These are phyloP conservation scores for Hozukius guyotensis DNA, from an alignment of 2,797 vertebrate genomes.

Conservation along the genomic window DNA sequence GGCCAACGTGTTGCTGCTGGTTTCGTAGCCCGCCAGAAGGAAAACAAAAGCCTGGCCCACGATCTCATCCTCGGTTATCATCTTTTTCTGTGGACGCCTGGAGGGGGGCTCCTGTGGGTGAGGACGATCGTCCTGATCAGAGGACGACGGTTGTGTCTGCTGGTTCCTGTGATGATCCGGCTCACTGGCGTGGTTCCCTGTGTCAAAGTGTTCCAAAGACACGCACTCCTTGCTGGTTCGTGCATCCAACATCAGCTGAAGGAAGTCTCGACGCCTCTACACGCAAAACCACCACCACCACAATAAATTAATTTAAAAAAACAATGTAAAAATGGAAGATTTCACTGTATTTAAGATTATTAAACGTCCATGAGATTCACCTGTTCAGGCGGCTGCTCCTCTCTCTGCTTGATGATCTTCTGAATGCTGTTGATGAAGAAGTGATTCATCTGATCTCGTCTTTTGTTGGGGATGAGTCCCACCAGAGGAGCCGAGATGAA, in stretches of 20 bases:
- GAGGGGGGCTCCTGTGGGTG: background rate
- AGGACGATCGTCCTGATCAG: background rate
- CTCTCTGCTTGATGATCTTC: slow-evolving; percentile 87
- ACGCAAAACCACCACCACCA: background rate
- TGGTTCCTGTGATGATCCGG: accelerated
- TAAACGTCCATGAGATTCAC: slow-evolving; percentile 69
- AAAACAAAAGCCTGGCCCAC: slow-evolving; percentile 93
- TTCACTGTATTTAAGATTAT: background rate
- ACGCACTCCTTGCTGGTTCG: slow-evolving; percentile 52
- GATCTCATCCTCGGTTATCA: slow-evolving; percentile 90
- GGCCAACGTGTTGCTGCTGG: slow-evolving; percentile 88
- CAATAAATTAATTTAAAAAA: background rate
- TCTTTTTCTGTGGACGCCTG: slow-evolving; percentile 70
- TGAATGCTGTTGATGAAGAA: slow-evolving; percentile 90
- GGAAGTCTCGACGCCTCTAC: slow-evolving; percentile 91
- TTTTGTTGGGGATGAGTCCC: slow-evolving; percentile 88
- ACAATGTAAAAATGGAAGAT: background rate
- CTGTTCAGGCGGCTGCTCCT: slow-evolving; percentile 88
- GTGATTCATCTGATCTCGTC: slow-evolving; percentile 83
- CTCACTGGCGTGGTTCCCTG: slow-evolving; percentile 64
- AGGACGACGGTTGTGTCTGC: background rate
- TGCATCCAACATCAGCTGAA: slow-evolving; percentile 92
- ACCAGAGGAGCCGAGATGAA: slow-evolving; percentile 85
- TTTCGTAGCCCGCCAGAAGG: slow-evolving; percentile 92
- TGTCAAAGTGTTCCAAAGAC: slow-evolving; percentile 77